Base-by-base conservation (phyloP, 2,113 vertebrate genomes). In the Gymnorhina tibicen region DNA sequence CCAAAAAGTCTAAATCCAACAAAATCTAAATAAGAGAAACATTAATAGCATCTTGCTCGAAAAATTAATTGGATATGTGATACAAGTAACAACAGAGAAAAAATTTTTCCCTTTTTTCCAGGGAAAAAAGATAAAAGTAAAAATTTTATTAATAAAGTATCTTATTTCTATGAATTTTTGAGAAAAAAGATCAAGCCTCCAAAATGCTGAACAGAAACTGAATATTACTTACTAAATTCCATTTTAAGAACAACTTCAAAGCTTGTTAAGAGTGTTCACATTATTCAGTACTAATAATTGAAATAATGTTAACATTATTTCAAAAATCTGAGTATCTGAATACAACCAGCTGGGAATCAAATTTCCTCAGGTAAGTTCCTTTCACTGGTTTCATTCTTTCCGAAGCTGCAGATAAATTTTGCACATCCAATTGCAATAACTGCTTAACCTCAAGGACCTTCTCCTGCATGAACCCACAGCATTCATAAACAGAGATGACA, bases 1-100 rank as follows among this genome's bases (percentile, higher is more conserved):
- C 3, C 30, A 20, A 11, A 16, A 76, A 41, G 10, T 46, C 20
- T 70, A 87, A 91, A 63, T 63, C 30, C 62, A 87, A 79, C 41
- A 86, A 96, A 90, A 93, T 92, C 35, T 90, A 95, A 68, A 16
- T 84, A 96, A 89, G 10, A 72, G 26, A 89, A 95, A 85, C 10
- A 56, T 68, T 83, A 96, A 94, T 91, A 97, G 89, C 79, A 72
- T 94, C 92, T 98, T 98, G 97, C 95, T 97, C 96, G 93, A 74
- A 94, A 74, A 89, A 97, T 70, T 97, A 93, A 95, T 94, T 91
- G 91, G 79, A 80, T 80, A 97, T 41, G 93, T 79, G 81, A 97
- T 55, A 85, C 97, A 97, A 94, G 87, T 85, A 95, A 97, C 19
- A 95, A 95, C 20, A 85, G 83, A 91, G 30, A 95, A 96, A n/a